Conservation (phyloP, 1,140 invertebrate genomes). For the Drosophila carrolli region DNA sequence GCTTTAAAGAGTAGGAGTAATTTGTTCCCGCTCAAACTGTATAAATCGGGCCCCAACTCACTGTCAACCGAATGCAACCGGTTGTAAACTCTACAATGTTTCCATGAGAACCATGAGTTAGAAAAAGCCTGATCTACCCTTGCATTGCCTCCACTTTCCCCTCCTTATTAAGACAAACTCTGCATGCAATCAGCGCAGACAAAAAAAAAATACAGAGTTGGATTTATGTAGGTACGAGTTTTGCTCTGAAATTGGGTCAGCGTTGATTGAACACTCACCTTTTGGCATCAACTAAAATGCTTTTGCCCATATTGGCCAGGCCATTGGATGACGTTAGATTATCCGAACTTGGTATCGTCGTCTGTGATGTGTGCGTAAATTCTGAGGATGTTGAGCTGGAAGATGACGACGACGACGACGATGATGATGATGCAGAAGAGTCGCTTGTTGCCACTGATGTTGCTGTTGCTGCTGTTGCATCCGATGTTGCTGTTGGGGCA, state of each 20-base stretch:
- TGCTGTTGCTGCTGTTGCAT: conserved; percentile 36
- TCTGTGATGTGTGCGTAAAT: conserved; percentile 77
- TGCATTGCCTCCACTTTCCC: conserved; percentile 33
- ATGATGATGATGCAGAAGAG: conserved; percentile 38
- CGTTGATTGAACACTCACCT: conserved; percentile 62
- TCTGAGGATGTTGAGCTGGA: conserved; percentile 68
- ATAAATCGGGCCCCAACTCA: conserved; percentile 25
- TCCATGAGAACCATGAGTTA: conserved; percentile 8
- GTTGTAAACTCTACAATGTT: conserved; percentile 24
- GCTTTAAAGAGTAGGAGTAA: conserved; percentile 10
- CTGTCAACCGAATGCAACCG: conserved; percentile 31
- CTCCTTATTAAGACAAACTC: conserved; percentile 29
- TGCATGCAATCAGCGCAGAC: conserved; percentile 7
- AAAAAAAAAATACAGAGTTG: background rate
- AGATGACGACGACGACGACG: conserved; percentile 46
- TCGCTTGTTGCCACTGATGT: conserved; percentile 31
- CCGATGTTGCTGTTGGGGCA: conserved; percentile 15
- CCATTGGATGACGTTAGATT: conserved; percentile 71
- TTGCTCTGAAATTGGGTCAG: conserved; percentile 34
- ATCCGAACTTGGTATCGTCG: conserved; percentile 78
- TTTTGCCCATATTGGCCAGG: conserved; percentile 66
- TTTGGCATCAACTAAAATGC: conserved; percentile 79
- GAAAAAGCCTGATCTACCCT: conserved; percentile 1
- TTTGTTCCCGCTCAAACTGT: conserved; percentile 15
- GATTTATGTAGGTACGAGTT: conserved; percentile 11